Evolutionary conservation across 2,113 vertebrate species (phyloP), one percentile per base, ranked within the genome.

Genomic region (Indicator maculatus): DNA sequence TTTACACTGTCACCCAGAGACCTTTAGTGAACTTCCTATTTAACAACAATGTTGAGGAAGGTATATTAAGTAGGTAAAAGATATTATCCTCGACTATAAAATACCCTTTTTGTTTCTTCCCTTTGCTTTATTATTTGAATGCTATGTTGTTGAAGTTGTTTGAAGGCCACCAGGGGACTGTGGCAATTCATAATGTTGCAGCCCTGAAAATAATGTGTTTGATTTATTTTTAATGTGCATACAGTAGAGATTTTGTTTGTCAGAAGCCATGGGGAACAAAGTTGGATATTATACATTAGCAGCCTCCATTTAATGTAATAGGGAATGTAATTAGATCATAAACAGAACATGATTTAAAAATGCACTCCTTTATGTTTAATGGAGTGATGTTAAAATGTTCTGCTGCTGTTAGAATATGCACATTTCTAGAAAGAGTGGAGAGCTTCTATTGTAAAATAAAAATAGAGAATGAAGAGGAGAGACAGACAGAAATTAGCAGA

Each of bases 261-360:
- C 89, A 53, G 79, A 93, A 94, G 9, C 47, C 78, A 80, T 83
- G n/a, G 70, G 77, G 78, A 93, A 65, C 79, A 93, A 95, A 82
- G 60, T n/a, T 87, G 28, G 17, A 63, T 93, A 60, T 71, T 83
- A 86, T 76, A 94, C 72, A 90, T 53, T 87, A 90, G 19, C 44
- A 96, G 44, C 30, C 55, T 78, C 63, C 65, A 67, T 93, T 85
- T 95, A 70, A 86, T 85, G 36, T 73, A 82, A 69, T 52, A 85
- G 11, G 41, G 75, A 80, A 78, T 84, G 14, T 79, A 93, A 95
- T 81, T 87, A 60, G 93, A 93, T 94, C 87, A 88, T 88, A 90
- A 95, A 83, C 28, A 95, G 58, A 78, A 38, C 65, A 53, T 77
- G 56, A 86, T 64, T 92, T 90, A 38, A 94, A 95, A 93, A 78